A percentile compares a stretch with the other conserved stretches of the same genome.
These are phyloP conservation scores for Pteronura brasiliensis DNA, from an alignment of 2,113 vertebrate genomes.

Conservation along the genomic window DNA sequence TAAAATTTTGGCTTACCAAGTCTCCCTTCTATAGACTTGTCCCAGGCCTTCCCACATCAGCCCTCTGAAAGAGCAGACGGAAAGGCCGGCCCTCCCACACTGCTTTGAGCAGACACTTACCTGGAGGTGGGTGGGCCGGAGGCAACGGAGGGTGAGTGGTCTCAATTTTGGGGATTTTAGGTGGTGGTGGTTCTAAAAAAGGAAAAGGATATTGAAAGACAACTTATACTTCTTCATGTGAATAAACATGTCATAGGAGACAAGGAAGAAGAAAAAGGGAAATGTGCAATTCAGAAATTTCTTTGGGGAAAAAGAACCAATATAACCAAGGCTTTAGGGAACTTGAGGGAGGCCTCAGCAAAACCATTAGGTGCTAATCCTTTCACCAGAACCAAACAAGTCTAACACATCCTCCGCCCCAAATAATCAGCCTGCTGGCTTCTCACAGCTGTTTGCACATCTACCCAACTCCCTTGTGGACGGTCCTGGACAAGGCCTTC, in stretches of 20 bases:
- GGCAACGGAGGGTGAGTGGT: constrained; percentile 93
- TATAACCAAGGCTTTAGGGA: background rate
- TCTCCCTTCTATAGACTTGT: rapidly evolving
- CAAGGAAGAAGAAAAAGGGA: background rate
- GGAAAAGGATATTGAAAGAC: constrained; percentile 40
- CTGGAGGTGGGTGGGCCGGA: constrained; percentile 91
- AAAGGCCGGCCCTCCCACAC: background rate
- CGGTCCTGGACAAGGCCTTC: background rate
- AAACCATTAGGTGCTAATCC: background rate
- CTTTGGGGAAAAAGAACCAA: background rate
- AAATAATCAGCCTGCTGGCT: background rate
- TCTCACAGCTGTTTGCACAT: background rate
- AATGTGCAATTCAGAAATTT: background rate
- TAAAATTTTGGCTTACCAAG: background rate
- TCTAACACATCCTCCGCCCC: rapidly evolving
- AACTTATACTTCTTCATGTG: background rate
- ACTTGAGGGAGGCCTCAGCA: background rate
- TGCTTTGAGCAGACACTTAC: constrained; percentile 76
- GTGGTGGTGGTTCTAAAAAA: constrained; percentile 91
- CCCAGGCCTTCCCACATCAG: background rate
- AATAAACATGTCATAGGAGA: background rate
- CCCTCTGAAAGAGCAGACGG: background rate
- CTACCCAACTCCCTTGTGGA: rapidly evolving
- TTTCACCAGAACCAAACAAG: too few relatives aligned
- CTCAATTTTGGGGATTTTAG: constrained; percentile 95